Evolutionary conservation across 2,113 vertebrate genomes (phyloP).

Genomic region (Channa maculata): DNA sequence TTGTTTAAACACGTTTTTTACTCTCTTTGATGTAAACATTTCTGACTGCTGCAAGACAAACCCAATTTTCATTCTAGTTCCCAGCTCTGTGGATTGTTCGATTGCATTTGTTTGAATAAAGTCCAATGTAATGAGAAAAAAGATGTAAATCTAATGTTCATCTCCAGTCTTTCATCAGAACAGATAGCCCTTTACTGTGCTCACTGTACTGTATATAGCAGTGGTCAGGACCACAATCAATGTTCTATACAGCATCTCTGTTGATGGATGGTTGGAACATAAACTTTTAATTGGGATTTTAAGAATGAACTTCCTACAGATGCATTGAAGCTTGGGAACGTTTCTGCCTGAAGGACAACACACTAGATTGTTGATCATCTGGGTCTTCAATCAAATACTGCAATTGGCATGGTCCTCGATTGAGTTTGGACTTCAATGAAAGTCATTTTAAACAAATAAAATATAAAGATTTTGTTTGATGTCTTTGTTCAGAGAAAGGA

Average conservation of each 20-base stretch:
- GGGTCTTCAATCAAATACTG: conserved; percentile 10
- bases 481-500: conserved; percentile 8
- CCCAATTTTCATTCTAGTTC: not conserved
- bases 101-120: conserved; percentile 25
- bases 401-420: not conserved
- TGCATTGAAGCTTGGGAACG: conserved; percentile 26
- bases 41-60: not conserved
- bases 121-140: conserved; percentile 27
- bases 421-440: not conserved
- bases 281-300: conserved; percentile 72
- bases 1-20: not conserved
- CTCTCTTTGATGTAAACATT: not conserved
- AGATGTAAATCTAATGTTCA: conserved; percentile 42
- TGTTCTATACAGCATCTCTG: conserved; percentile 52
- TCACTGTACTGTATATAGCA: conserved; percentile 54
- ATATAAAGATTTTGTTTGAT: not conserved
- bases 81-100: conserved; percentile 1
- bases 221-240: conserved; percentile 65
- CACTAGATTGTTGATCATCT: conserved; percentile 37
- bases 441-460: not conserved
- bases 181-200: conserved; percentile 40
- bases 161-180: conserved; percentile 28
- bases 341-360: conserved; percentile 29
- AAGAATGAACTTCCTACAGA: conserved; percentile 42
- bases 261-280: conserved; percentile 68